Evolutionary conservation across 2,113 vertebrate species (phyloP).

Genomic region (Ariopsis seemanni): DNA sequence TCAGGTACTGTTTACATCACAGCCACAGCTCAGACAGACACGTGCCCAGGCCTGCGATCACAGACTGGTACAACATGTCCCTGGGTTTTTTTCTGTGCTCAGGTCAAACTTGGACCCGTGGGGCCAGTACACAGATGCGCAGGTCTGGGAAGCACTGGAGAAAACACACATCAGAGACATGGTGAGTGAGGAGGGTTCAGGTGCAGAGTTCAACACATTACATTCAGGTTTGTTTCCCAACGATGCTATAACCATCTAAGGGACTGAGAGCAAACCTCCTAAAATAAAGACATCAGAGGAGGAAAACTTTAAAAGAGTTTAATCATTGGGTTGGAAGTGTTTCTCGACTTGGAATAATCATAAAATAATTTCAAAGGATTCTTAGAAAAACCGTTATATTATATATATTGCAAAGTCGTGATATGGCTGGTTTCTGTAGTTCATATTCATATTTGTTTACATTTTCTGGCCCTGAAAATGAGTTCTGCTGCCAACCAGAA

Average conservation of each 20-base stretch:
- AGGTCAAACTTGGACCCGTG: conserved; percentile 78
- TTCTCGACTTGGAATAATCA: background rate
- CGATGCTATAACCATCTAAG: background rate
- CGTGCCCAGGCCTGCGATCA: background rate
- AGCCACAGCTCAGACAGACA: background rate
- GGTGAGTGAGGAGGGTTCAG: conserved; percentile 59
- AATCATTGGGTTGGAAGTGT: background rate
- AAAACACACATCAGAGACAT: conserved; percentile 76
- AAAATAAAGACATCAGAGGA: background rate
- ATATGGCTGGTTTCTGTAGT: background rate
- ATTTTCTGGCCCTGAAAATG: background rate
- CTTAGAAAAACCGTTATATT: background rate
- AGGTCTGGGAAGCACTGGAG: conserved; percentile 79
- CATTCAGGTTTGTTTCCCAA: background rate
- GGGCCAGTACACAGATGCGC: conserved; percentile 71
- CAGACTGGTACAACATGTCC: conserved; percentile 2
- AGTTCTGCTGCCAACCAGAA: background rate
- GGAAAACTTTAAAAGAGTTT: background rate
- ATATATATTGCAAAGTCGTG: background rate
- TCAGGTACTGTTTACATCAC: conserved; percentile 66
- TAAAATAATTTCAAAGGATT: background rate
- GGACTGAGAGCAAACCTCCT: background rate
- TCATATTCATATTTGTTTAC: background rate
- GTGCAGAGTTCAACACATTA: background rate
- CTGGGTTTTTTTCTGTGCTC: conserved; percentile 22